Base-by-base conservation (phyloP, 2,113 vertebrate genomes). In the Ochotona curzoniae region DNA sequence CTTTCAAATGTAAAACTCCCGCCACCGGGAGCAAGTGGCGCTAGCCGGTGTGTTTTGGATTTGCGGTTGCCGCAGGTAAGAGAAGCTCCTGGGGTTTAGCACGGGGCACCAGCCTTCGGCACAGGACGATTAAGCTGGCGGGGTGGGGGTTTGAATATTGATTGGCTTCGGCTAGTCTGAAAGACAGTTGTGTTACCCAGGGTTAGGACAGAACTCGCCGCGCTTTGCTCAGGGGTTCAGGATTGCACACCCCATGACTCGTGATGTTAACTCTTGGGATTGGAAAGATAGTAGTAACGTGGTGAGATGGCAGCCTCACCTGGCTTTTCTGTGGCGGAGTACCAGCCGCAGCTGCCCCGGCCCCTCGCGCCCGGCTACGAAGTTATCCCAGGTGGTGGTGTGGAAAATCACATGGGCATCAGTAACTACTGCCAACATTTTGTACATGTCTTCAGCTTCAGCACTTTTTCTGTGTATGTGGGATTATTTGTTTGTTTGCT, bases 1-100 rank as follows among this genome's bases (percentile, higher is more conserved):
- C 35, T 15, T 5, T 47, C 8, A 4, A 70, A 75, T 4, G 84
- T 44, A 94, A 96, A 60, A 95, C 88, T 97, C 97, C 96, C 97
- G 97, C 97, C 96, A 92, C 57, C 1, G 0, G 51, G 9, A 13
- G 1, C 17, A 15, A 1, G 13, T 2, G 0, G 5, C 2, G 20
- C 10, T 8, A 0, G n/a, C 6, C 3, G 15, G 70, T 15, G 17
- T 51, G 12, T 57, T 14, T 7, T 21, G 1, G 0, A 0, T 1
- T 61, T 38, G 18, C 49, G 9, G 10, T 38, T 35, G 23, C 32
- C 25, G 54, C 44, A 30, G 83, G 89, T 90, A 51, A 85, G 63
- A 63, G 35, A 30, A 8, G 6, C 7, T 38, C 4, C 12, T 0
- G 14, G 17, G 8, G 5, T 21, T 92, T 61, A 49, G 28, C 35